Evolutionary conservation across 92 coral and sea anemone species (phyloP), one percentile per base, ranked within the genome.

Genomic region (Zoanthus sociatus): DNA sequence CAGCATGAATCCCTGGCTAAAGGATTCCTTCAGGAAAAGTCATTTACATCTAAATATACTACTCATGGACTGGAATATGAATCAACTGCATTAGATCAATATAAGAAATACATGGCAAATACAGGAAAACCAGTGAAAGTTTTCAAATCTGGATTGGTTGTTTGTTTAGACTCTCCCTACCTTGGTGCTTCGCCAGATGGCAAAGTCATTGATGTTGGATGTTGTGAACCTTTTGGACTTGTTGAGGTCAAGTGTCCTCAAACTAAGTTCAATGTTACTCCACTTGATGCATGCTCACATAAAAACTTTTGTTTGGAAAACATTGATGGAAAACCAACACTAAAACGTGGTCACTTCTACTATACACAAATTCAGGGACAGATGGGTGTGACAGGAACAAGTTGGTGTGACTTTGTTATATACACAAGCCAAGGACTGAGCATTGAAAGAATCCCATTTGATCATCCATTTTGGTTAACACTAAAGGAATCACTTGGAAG

Each of bases 181-280:
- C 84, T 94, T 48, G 94, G 91, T 18, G 90, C 92, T 56, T 63
- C 92, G 13, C 93, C 93, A 9, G 95, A 94, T 83, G 94, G 94
- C 9, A 92, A 90, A 77, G 95, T 94, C 5, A 84, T 90, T 32
- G 98, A 94, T 58, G 11, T 18, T 50, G 90, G 91, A 18, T 94
- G 93, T 42, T 30, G 26, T n/a, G 53, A 90, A 42, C 91, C 87
- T 5, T 94, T 54, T 92, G 98, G 93, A 3, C 21, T 94, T 6
- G 82, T 84, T 3, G 94, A 94, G 82, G 87, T 94, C 9, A 94
- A 92, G 84, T 94, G 98, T 47, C 94, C 93, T 8, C 67, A 44
- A 51, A 78, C 92, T 13, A 94, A 92, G 76, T 94, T 82, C 73
- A 51, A 42, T 9, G 98, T 94, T 7, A 94, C 92, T 5, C 95